Evolutionary conservation across 2,113 vertebrate species (phyloP).

Genomic region (Chionomys nivalis): DNA sequence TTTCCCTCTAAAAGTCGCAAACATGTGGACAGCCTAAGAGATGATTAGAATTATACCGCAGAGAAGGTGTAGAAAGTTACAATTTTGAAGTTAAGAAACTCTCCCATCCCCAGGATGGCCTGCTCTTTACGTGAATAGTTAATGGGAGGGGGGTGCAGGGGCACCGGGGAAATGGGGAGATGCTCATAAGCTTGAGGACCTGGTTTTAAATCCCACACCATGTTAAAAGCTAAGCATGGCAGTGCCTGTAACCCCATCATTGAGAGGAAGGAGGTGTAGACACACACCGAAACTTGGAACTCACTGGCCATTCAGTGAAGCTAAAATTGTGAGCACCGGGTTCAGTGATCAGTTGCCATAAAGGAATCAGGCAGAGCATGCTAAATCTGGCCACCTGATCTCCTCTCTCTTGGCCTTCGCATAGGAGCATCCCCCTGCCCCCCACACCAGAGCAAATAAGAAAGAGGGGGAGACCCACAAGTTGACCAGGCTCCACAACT

Average conservation of each 20-base stretch:
- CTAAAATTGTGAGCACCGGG: not conserved
- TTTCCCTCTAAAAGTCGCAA: no score
- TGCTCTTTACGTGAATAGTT: not conserved
- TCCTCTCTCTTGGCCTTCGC: not conserved
- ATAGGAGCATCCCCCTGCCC: no score
- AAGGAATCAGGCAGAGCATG: no score
- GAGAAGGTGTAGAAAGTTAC: conserved; percentile 5
- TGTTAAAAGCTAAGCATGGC: not conserved
- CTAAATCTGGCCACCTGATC: not conserved
- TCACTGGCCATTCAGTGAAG: not conserved
- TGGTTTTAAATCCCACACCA: not conserved
- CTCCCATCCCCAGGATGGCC: not conserved
- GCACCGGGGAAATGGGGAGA: not conserved
- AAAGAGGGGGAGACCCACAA: not conserved
- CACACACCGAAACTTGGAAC: not conserved
- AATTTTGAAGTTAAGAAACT: conserved; percentile 28
- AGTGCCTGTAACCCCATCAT: not conserved
- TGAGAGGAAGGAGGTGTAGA: no score
- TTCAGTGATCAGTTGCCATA: not conserved
- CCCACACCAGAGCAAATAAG: not conserved
- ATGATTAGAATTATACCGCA: not conserved
- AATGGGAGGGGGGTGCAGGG: not conserved
- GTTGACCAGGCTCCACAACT: not conserved
- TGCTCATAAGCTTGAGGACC: not conserved
- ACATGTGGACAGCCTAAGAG: not conserved